Evolutionary conservation across 2,113 vertebrate genomes (phyloP).

Genomic region (Benitochromis conjunctus): DNA sequence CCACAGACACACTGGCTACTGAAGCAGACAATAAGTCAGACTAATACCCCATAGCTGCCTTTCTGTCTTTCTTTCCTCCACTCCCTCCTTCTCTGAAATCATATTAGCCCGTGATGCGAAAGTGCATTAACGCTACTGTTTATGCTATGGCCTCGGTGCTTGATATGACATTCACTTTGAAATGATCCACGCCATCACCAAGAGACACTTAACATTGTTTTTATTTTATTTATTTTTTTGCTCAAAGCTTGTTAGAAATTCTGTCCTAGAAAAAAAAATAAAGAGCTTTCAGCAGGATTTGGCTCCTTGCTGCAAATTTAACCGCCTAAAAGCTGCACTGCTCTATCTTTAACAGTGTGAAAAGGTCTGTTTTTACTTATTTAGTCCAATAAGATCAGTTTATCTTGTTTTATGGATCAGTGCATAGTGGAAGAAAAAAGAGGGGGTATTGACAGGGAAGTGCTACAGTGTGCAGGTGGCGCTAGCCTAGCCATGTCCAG

Average conservation of each 20-base stretch:
- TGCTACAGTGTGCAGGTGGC: slow-evolving; percentile 47
- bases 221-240: background rate
- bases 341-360: background rate
- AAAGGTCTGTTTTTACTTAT: background rate
- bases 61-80: slow-evolving; percentile 51
- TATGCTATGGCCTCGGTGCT: slow-evolving; percentile 33
- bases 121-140: slow-evolving; percentile 63
- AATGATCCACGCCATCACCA: slow-evolving; percentile 20
- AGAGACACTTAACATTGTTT: slow-evolving; percentile 8
- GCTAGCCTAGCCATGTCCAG: slow-evolving; percentile 5
- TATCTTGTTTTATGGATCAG: background rate
- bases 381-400: background rate
- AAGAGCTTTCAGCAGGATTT: background rate
- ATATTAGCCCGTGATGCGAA: slow-evolving; percentile 59
- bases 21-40: slow-evolving; percentile 61
- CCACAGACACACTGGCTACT: slow-evolving; percentile 61
- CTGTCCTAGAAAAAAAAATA: background rate
- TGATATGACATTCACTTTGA: slow-evolving; percentile 36
- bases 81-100: slow-evolving; percentile 60
- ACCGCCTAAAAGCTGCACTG: background rate
- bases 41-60: slow-evolving; percentile 51
- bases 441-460: background rate
- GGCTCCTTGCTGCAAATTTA: background rate
- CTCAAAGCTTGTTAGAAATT: slow-evolving; percentile 23
- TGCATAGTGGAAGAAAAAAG: background rate